Evolutionary conservation across 2,113 vertebrate genomes (phyloP), one percentile per base, ranked within the genome.

Genomic region (Geococcyx californianus): DNA sequence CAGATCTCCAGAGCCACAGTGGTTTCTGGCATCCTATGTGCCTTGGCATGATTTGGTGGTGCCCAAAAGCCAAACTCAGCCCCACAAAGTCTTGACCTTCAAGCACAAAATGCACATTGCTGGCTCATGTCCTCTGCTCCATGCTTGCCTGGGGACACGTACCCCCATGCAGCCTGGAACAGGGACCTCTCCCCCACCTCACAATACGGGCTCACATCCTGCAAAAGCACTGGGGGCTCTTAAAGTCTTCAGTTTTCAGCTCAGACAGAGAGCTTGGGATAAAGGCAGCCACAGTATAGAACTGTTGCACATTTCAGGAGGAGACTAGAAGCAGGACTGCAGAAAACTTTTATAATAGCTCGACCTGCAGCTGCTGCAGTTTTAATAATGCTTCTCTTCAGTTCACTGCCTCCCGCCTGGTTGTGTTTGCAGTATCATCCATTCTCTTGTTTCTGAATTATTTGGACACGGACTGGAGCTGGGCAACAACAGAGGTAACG

Each of bases 41-140:
- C 52, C 52, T 72, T 59, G 28, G 21, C 55, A 16, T 24, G 18
- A 23, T 54, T 62, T 33, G 15, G 7, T 28, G 24, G 47, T 45
- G n/a, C 28, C 49, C n/a, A 28, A 66, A 21, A 74, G 29, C 29
- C 59, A 26, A 23, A 10, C 24, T 49, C 29, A 80, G 45, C 10
- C 74, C 47, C 42, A 7, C 3, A 1, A 66, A 40, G 21, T 31
- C 33, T 60, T 33, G 34, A 24, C 47, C 26, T 70, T 75, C 3
- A 1, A 75, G 60, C 28, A 51, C 5, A 0, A 66, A 40, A 26
- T 2, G 18, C 42, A 33, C 45, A 7, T 24, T 19, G 56, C 34
- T 38, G 52, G 51, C 12, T 45, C 3, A 0, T 4, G 0, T 0
- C 1, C 33, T 45, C 45, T 1, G 4, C 64, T 44, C 58, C 2